Evolutionary conservation across 2,797 vertebrate species (phyloP), one percentile per base, ranked within the genome.

Genomic region (Echeneis naucrates): DNA sequence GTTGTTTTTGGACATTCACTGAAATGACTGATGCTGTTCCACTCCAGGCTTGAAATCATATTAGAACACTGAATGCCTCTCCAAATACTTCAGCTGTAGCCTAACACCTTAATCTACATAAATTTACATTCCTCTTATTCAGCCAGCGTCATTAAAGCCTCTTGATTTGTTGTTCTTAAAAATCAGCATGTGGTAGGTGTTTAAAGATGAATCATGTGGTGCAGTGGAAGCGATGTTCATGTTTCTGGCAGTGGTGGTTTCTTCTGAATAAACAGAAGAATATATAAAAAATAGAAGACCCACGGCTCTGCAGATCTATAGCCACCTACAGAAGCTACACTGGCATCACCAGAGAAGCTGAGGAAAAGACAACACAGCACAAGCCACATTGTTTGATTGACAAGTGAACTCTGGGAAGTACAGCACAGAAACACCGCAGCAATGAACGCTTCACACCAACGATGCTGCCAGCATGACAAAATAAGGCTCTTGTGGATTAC

Each of bases 401-500:
- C 79, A 83, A 66, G 72, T 77, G 71, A 80, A 82, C 72, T 78
- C 63, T 63, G 59, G 55, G 60, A 73, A 78, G 62, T 40, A 37
- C 54, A 72, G 64, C 42, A 40, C 55, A 59, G 50, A 72, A 81
- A 62, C 70, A 68, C 83, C 78, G 71, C 70, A 84, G 83, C 62
- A 76, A 72, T 78, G 66, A 80, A 62, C 33, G 7, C 61, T 87
- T 89, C 68, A 76, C 78, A 89, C 81, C 52, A 75, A 61, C 75
- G 68, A 78, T 73, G 55, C 53, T 81, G 84, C 81, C 86, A 82
- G 48, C 64, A 73, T 83, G 61, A 75, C 80, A 87, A 68, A 81
- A 85, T 80, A 83, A 77, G 63, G 72, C 80, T 82, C 44, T 78
- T 77, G 77, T 76, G 80, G 85, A 85, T 77, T 83, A 80, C 78